phyloP scores from a whole-genome alignment of 2,888 invertebrate genomes.

The Zhuqinia jingwanae region DNA sequence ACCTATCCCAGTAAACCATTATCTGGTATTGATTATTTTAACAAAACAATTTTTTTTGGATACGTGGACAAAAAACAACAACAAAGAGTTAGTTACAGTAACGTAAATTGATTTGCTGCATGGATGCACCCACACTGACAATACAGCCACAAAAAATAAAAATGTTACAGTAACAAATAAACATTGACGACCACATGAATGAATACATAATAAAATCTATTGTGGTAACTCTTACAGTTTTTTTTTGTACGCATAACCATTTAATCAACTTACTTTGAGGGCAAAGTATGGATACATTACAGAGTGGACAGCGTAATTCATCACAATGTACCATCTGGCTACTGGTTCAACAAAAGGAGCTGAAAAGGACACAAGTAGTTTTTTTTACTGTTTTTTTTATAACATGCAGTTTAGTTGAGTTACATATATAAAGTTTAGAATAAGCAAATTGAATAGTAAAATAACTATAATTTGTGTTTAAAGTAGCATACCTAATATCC shows the following conservation, averaged over 20 bases:
- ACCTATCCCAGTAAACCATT: neutral
- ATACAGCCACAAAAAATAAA: too few species aligned
- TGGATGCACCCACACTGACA: conserved; percentile 2
- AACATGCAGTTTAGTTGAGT: too few species aligned
- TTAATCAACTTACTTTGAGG: conserved; percentile 67
- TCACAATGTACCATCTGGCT: conserved; percentile 72
- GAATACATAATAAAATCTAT: too few species aligned
- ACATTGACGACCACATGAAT: neutral
- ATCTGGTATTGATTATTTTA: neutral
- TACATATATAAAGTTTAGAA: too few species aligned
- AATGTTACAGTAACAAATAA: conserved; percentile 39
- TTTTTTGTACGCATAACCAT: too few species aligned
- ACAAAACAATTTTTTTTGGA: neutral
- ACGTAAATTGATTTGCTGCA: neutral
- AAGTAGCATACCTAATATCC: conserved; percentile 39
- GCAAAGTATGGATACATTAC: conserved; percentile 75
- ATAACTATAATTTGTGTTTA: neutral
- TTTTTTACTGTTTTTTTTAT: neutral
- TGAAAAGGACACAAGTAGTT: conserved; percentile 16
- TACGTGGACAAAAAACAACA: too few species aligned
- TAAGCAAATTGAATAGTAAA: conserved; percentile 1
- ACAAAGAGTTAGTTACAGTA: neutral
- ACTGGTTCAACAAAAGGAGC: conserved; percentile 73
- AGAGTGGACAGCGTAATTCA: conserved; percentile 75
- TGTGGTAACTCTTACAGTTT: too few species aligned